phyloP scores from a whole-genome alignment of 1,140 invertebrate species.

The Mesaphorura yosii region DNA sequence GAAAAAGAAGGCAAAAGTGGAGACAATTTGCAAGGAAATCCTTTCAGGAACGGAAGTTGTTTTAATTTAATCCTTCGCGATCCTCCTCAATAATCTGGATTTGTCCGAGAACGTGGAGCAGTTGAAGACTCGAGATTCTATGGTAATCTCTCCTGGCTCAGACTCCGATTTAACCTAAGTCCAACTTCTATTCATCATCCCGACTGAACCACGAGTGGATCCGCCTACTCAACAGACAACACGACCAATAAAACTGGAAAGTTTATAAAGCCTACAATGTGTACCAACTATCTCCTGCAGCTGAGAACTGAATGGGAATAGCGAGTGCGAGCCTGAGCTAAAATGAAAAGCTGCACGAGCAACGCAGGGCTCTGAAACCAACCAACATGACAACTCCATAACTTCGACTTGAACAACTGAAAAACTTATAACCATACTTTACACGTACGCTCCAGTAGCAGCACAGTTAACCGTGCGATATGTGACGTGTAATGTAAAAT shows the following conservation, averaged over 20 bases:
- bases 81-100: slow-evolving; percentile 24
- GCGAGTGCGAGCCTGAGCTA: too few relatives aligned
- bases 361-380: too few relatives aligned
- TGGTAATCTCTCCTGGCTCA: slow-evolving; percentile 24
- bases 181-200: slow-evolving; percentile 28
- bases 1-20: slow-evolving; percentile 2
- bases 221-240: neutral
- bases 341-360: too few relatives aligned
- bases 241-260: neutral
- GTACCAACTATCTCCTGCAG: neutral
- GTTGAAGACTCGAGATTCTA: slow-evolving; percentile 20
- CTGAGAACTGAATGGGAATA: neutral
- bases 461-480: too few relatives aligned
- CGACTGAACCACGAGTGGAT: slow-evolving; percentile 4
- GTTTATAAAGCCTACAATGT: neutral
- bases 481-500: too few relatives aligned
- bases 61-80: slow-evolving; percentile 22
- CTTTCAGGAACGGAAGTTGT: slow-evolving; percentile 21
- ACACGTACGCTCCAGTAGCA: too few relatives aligned
- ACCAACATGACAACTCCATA: too few relatives aligned
- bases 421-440: too few relatives aligned
- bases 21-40: slow-evolving; percentile 15
- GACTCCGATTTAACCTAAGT: slow-evolving; percentile 30
- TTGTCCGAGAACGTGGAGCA: slow-evolving; percentile 17
- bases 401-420: too few relatives aligned